phyloP scores from a whole-genome alignment of 1,140 invertebrate species.

The Lasaia peninsularis region DNA sequence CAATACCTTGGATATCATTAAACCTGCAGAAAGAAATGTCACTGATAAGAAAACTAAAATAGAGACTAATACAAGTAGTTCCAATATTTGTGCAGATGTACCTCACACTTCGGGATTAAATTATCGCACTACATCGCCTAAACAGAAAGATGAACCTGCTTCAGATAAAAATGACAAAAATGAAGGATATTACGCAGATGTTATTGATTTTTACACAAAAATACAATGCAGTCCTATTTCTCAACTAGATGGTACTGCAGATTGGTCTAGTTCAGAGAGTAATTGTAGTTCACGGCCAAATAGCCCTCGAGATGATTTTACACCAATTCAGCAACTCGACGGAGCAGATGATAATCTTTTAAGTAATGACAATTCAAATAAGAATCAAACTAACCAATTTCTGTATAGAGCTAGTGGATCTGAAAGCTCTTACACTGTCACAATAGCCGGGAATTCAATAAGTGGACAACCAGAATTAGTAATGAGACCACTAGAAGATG shows the following conservation, averaged over 20 bases:
- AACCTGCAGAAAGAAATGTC: conserved; percentile 44
- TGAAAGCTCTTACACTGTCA: conserved; percentile 70
- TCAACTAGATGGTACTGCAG: conserved; percentile 82
- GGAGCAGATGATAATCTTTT: conserved; percentile 82
- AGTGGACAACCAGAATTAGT: conserved; percentile 67
- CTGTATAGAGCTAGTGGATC: conserved; percentile 72
- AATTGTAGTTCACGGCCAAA: conserved; percentile 63
- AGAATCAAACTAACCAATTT: conserved; percentile 62
- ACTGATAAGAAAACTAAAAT: conserved; percentile 58
- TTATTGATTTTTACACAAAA: conserved; percentile 76
- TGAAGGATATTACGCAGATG: conserved; percentile 66
- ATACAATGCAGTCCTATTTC: conserved; percentile 75
- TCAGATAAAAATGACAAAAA: conserved; percentile 53
- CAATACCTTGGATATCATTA: conserved; percentile 51
- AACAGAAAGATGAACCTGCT: conserved; percentile 55
- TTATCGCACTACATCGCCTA: conserved; percentile 54
- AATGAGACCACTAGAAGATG: conserved; percentile 71
- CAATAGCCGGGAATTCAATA: conserved; percentile 66
- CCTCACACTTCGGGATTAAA: conserved; percentile 63
- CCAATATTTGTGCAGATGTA: conserved; percentile 45
- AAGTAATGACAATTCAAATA: conserved; percentile 56
- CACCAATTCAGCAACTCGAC: conserved; percentile 84
- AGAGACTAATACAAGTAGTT: conserved; percentile 39
- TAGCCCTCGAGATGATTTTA: conserved; percentile 61
- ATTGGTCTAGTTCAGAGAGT: conserved; percentile 75